A percentile compares a stretch with the other conserved stretches of the same genome.
phyloP scores from a whole-genome alignment of 2,888 invertebrate species.

The Crematogaster levior region DNA sequence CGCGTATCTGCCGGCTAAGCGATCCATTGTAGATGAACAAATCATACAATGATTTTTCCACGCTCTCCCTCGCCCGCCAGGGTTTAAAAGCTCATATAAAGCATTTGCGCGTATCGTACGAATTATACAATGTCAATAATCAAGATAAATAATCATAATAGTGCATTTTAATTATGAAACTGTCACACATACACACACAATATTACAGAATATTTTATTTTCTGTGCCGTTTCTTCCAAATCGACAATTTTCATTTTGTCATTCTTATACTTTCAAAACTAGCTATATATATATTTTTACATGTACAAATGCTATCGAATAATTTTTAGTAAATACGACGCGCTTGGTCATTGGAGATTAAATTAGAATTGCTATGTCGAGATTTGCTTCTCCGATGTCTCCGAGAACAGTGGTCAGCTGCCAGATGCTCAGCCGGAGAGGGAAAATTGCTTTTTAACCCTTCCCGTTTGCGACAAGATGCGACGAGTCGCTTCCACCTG shows the following conservation, averaged over 20 bases:
- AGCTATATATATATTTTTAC: constrained; percentile 60
- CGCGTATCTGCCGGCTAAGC: constrained; percentile 80
- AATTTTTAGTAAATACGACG: constrained; percentile 58
- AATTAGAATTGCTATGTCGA: constrained; percentile 75
- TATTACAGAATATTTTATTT: background rate
- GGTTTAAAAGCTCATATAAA: constrained; percentile 44
- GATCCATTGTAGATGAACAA: constrained; percentile 79
- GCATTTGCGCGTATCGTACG: constrained; percentile 6
- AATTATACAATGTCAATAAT: background rate
- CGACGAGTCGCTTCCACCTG: constrained; percentile 53
- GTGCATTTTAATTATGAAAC: background rate
- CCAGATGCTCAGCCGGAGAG: constrained; percentile 57
- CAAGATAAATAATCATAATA: constrained; percentile 7
- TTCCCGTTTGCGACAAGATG: constrained; percentile 56
- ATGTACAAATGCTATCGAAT: constrained; percentile 54
- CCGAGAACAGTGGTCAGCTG: constrained; percentile 58
- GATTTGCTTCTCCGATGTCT: constrained; percentile 49
- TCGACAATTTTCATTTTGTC: background rate
- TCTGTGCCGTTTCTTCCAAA: background rate
- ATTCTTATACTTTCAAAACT: background rate
- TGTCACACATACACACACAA: background rate
- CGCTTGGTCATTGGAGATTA: constrained; percentile 70
- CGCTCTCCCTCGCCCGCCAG: constrained; percentile 53
- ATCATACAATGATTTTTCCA: constrained; percentile 67
- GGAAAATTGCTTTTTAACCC: constrained; percentile 72